Evolutionary conservation across 2,113 vertebrate genomes (phyloP), one percentile per base, ranked within the genome.

Genomic region (Petrocephalus zakoni): DNA sequence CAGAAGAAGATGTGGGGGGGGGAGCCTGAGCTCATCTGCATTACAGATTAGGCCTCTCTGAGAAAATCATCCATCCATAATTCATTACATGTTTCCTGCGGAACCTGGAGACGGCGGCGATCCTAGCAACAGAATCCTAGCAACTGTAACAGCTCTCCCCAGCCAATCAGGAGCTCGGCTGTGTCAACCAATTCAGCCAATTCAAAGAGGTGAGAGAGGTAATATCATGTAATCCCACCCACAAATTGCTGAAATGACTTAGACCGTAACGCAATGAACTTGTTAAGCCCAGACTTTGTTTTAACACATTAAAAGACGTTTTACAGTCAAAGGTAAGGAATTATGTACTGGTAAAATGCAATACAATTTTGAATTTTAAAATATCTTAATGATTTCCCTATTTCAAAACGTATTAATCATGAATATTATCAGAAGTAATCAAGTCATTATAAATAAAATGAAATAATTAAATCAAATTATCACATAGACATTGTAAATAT

Each of bases 71-170:
- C 91, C 96, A 97, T 97, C 96, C 96, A 97, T 97, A 97, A 97
- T 97, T 97, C 96, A 97, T 96, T 87, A 92, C 94, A 89, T 89
- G 96, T 94, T 94, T 95, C 96, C 95, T 93, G 93, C 93, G 5
- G 94, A 96, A 95, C 95, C 93, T 91, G 90, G 93, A 94, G 93
- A 95, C 95, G 91, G 93, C 93, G 49, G 58, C 87, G 92, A 93
- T 93, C 97, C 93, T 97, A 96, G 97, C 97, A 97, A 97, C 96
- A 90, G 94, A 92, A 95, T 93, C 97, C 90, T 97, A 94, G 97
- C 96, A 97, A 98, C 97, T 89, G 95, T 94, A 90, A 92, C 88
- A 88, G 72, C 88, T 75, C 88, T 90, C 0, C 72, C 85, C 82
- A 92, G 93, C 93, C 93, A 96, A 96, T 96, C 88, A 53, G 19